These are phyloP conservation scores for Zosterops borbonicus DNA, from an alignment of 2,113 vertebrate genomes.

Conservation along the genomic window DNA sequence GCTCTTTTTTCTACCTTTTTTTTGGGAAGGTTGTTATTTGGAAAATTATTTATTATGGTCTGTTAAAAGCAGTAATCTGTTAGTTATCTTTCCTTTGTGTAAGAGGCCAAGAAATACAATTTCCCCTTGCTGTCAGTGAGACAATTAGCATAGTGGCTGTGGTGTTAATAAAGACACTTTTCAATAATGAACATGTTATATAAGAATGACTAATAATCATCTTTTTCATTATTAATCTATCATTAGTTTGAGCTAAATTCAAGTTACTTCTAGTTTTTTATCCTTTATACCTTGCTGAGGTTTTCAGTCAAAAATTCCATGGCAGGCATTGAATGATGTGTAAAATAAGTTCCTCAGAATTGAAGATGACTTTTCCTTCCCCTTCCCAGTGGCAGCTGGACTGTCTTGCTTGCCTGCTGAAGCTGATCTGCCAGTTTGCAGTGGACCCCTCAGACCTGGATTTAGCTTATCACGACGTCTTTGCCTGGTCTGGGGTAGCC, in stretches of 20 bases:
- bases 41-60: background rate
- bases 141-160: background rate
- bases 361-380: background rate
- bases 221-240: background rate
- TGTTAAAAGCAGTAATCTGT: background rate
- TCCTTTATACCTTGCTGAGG: background rate
- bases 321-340: background rate
- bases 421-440: slow-evolving; percentile 98
- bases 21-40: background rate
- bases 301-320: background rate
- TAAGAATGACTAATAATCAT: background rate
- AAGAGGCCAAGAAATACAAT: background rate
- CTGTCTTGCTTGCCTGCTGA: slow-evolving; percentile 96
- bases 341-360: background rate
- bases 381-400: slow-evolving; percentile 91
- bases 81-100: background rate
- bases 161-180: background rate
- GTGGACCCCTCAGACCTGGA: slow-evolving; percentile 96
- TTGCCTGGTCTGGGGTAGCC: slow-evolving; percentile 93
- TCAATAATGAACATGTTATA: background rate
- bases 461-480: slow-evolving; percentile 96
- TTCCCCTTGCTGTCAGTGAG: background rate
- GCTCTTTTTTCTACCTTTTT: background rate
- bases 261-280: background rate
- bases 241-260: background rate